Conservation (phyloP, 2,888 invertebrate species). For the Crocallis elinguaria region DNA sequence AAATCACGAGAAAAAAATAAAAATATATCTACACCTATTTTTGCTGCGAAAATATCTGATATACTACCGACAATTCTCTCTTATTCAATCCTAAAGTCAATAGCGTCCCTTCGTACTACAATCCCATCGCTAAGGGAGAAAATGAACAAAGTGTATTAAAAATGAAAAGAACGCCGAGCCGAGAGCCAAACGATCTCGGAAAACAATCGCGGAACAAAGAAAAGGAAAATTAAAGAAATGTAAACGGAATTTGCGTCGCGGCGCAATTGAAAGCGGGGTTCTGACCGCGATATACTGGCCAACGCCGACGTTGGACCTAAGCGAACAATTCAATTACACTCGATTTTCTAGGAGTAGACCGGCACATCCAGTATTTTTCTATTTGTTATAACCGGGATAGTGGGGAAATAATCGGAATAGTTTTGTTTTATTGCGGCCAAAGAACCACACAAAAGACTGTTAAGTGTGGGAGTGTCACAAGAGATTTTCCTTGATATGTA, state of each 20-base stretch:
- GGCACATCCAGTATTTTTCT: slow-evolving; percentile 40
- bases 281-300: slow-evolving; percentile 43
- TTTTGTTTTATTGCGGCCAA: slow-evolving; percentile 14
- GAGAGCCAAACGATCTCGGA: slow-evolving; percentile 20
- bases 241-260: slow-evolving; percentile 46
- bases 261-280: slow-evolving; percentile 30
- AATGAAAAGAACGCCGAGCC: slow-evolving; percentile 4
- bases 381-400: slow-evolving; percentile 29
- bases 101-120: neutral
- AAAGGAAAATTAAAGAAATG: slow-evolving; percentile 41
- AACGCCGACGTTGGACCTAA: slow-evolving; percentile 41
- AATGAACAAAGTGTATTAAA: slow-evolving; percentile 16
- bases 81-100: neutral
- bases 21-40: no score
- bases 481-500: neutral
- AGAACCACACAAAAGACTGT: neutral
- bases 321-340: slow-evolving; percentile 52
- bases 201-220: slow-evolving; percentile 32
- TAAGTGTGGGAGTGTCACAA: no score
- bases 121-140: neutral
- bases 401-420: slow-evolving; percentile 16
- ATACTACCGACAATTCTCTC: neutral
- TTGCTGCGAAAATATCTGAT: neutral
- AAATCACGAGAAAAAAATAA: no score
- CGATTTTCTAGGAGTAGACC: slow-evolving; percentile 38